These are phyloP conservation scores for Cheilosia vulpina DNA, from an alignment of 2,888 invertebrate species.

Conservation along the genomic window DNA sequence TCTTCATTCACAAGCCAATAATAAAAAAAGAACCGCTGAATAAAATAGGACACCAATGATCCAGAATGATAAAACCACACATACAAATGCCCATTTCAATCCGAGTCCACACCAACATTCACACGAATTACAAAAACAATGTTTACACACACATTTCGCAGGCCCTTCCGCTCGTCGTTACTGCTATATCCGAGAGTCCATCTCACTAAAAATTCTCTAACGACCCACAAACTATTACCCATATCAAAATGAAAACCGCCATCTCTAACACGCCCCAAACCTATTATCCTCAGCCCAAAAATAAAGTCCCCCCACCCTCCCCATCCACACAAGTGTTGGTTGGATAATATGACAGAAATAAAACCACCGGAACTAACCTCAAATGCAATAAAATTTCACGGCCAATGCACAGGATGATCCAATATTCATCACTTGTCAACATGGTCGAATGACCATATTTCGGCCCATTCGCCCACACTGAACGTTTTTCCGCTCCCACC, in stretches of 20 bases:
- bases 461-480: constrained; percentile 7
- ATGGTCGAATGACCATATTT: constrained; percentile 70
- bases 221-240: constrained; percentile 49
- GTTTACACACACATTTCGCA: background rate
- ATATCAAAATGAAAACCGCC: constrained; percentile 26
- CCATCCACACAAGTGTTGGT: constrained; percentile 8
- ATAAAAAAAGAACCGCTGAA: too few species aligned
- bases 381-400: constrained; percentile 75
- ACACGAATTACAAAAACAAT: too few species aligned
- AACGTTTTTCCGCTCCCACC: background rate
- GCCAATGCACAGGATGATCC: constrained; percentile 73
- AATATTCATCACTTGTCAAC: constrained; percentile 75
- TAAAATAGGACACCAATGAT: too few species aligned
- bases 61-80: too few species aligned
- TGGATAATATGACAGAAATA: constrained; percentile 68
- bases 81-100: background rate
- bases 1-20: too few species aligned
- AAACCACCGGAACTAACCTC: constrained; percentile 71
- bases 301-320: background rate
- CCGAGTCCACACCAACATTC: background rate
- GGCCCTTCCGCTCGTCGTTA: background rate
- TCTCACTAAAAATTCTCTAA: constrained; percentile 36
- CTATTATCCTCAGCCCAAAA: constrained; percentile 1
- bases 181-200: background rate
- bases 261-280: background rate